Evolutionary conservation across 2,113 vertebrate species (phyloP).

Genomic region (Leptodactylus fuscus): DNA sequence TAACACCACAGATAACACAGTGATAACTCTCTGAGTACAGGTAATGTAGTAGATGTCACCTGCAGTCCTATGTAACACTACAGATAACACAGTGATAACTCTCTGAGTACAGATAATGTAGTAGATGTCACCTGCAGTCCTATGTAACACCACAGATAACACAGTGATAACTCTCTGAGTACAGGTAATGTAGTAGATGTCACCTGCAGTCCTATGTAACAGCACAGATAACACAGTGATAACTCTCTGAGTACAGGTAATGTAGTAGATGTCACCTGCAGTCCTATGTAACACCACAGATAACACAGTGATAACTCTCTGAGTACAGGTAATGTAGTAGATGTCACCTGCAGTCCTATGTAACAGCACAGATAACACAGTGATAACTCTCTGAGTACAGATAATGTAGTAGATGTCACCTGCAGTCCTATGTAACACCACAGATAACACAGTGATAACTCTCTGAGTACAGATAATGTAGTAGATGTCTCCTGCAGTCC

Average conservation of each 20-base stretch:
- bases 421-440: conserved; percentile 11
- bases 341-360: not conserved
- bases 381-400: not conserved
- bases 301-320: not conserved
- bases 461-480: too few species aligned
- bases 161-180: not conserved
- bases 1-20: too few species aligned
- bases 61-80: not conserved
- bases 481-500: not conserved
- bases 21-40: too few species aligned
- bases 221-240: not conserved
- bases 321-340: not conserved
- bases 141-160: not conserved
- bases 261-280: not conserved
- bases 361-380: not conserved
- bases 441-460: not conserved
- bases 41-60: too few species aligned
- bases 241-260: not conserved
- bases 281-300: not conserved
- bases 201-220: not conserved
- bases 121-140: not conserved
- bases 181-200: not conserved
- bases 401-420: not conserved
- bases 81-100: not conserved
- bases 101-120: too few species aligned